Evolutionary conservation across 2,797 vertebrate genomes (phyloP).

Genomic region (Pseudomugil gertrudae): DNA sequence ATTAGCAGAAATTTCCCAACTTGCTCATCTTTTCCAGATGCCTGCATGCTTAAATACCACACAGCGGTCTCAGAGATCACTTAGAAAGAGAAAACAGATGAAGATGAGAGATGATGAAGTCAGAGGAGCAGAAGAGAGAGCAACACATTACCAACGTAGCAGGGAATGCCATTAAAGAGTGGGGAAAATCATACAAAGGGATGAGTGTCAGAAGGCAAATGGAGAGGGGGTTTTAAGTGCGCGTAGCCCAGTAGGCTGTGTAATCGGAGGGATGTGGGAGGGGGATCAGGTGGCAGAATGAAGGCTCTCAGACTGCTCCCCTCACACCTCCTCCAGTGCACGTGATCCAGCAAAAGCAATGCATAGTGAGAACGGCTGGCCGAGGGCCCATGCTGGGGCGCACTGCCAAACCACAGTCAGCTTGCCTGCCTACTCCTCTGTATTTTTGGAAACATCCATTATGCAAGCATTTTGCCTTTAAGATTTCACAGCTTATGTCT

Average conservation of each 20-base stretch:
- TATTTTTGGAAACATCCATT: constrained; percentile 83
- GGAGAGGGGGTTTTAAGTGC: constrained; percentile 12
- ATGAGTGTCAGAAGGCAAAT: constrained; percentile 29
- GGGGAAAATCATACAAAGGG: constrained; percentile 27
- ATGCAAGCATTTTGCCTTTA: constrained; percentile 78
- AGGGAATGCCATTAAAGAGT: constrained; percentile 38
- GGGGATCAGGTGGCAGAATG: constrained; percentile 64
- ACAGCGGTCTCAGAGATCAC: constrained; percentile 44
- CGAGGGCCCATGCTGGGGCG: constrained; percentile 50
- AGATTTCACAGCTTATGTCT: constrained; percentile 59
- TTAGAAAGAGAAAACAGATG: constrained; percentile 41
- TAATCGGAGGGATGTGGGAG: constrained; percentile 38
- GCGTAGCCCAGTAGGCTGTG: constrained; percentile 32
- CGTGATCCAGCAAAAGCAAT: constrained; percentile 58
- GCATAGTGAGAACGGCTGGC: constrained; percentile 66
- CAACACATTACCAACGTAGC: constrained; percentile 10
- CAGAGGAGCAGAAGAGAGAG: constrained; percentile 30
- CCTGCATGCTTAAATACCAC: constrained; percentile 57
- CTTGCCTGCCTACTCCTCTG: constrained; percentile 69
- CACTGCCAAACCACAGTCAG: constrained; percentile 73
- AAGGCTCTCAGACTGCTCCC: constrained; percentile 63
- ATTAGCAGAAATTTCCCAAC: constrained; percentile 51
- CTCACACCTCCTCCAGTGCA: constrained; percentile 66
- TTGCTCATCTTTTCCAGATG: constrained; percentile 75
- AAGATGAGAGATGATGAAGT: constrained; percentile 49